Base-by-base conservation (phyloP, 2,797 vertebrate species). In the Crenuchus spilurus region DNA sequence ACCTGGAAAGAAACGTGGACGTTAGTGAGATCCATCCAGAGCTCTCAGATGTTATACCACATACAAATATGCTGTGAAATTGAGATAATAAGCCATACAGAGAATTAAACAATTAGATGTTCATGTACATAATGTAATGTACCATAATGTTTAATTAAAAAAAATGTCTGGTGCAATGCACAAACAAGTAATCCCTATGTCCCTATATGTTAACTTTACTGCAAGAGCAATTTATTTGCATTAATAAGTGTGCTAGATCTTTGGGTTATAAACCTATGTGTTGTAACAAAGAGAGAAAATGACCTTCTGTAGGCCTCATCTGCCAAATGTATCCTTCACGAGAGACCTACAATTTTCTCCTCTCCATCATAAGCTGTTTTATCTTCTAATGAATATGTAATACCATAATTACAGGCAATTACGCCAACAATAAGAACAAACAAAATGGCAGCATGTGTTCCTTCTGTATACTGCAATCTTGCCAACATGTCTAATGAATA, bases 341-440 rank as follows among this genome's bases (percentile, higher is more conserved):
- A 87, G 74, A 83, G 82, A 84, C 76, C 65, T 1, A 74, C 83
- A 85, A 86, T 90, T 90, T 90, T 86, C 85, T 74, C 78, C 68
- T 54, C 63, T 75, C 49, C 72, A 49, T 30, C 72, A 81, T 84
- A 84, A 81, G 85, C 85, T 87, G 90, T 93, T 94, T 93, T 94
- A 94, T 93, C 91, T 94, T 78, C 86, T 84, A 79, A 87, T 93
- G 88, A 93, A 90, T 89, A 94, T 92, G 85, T 83, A 94, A 82
- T 83, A 89, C 88, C 75, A 83, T 89, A 93, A 95, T 94, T 95
- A 93, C 76, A 88, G 91, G 88, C 84, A 92, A 93, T 92, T 94
- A 91, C 76, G 75, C 55, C 2, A 82, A 91, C 93, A 95, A 92
- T 85, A 83, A 89, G 90, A 90, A 84, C 91, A 91, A 94, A 92